A percentile compares a stretch with the other conserved stretches of the same genome.
phyloP scores from a whole-genome alignment of 2,888 invertebrate species.

The Entomobrya proxima region DNA sequence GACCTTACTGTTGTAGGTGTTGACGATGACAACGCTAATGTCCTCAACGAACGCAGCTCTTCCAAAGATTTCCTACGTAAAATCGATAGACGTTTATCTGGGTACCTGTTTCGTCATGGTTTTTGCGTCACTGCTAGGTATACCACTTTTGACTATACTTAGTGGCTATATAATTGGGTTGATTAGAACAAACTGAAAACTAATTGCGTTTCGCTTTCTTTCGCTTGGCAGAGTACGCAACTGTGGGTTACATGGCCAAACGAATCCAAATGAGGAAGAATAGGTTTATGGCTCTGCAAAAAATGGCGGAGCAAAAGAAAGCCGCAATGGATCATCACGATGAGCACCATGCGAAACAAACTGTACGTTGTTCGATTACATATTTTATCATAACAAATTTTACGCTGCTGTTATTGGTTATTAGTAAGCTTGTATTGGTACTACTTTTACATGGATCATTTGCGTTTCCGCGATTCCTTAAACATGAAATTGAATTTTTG shows the following conservation, averaged over 20 bases:
- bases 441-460: no score
- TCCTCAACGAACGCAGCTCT: conserved; percentile 96
- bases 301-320: conserved; percentile 94
- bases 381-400: background rate
- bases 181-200: background rate
- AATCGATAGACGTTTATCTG: conserved; percentile 97
- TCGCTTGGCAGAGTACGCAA: conserved; percentile 95
- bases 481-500: no score
- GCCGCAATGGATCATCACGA: conserved; percentile 84
- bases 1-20: conserved; percentile 79
- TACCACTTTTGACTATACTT: background rate
- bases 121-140: conserved; percentile 96
- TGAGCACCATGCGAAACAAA: conserved; percentile 76
- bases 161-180: background rate
- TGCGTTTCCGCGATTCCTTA: no score
- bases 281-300: conserved; percentile 91
- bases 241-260: conserved; percentile 98
- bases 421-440: no score
- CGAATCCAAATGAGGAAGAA: conserved; percentile 97
- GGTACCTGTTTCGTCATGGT: conserved; percentile 99
- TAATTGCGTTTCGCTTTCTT: background rate
- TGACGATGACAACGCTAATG: conserved; percentile 98
- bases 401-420: no score
- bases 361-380: conserved; percentile 69
- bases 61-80: conserved; percentile 98